Base-by-base conservation (phyloP, 2,113 vertebrate species). In the Dasypus novemcinctus region DNA sequence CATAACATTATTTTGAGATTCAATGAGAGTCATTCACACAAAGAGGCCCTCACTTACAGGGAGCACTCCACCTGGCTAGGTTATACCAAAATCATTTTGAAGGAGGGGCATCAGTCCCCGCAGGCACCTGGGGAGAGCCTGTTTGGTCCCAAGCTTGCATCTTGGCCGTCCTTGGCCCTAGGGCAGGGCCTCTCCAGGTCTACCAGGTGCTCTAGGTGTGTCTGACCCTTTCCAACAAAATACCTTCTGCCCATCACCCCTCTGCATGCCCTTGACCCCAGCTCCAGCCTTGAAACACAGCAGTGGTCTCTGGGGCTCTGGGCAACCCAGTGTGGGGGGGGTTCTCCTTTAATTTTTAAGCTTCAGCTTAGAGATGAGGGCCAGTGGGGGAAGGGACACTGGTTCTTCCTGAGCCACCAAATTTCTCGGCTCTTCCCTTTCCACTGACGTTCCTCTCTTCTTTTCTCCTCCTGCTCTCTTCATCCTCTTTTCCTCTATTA, bases 241-340 rank as follows among this genome's bases (percentile, higher is more conserved):
- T 13, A 43, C 68, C 75, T 31, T 3, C 17, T 4, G 20, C 29
- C 78, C 46, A 4, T 21, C 74, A 14, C 11, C 36, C 13, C n/a
- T 75, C 63, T 7, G 66, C 7, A 8, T 2, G 2, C 13, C 8
- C 64, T 64, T 46, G 64, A 11, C 4, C 20, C 5, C 33, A 23
- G 23, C 36, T 76, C 46, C 31, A 71, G 71, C 29, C 57, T 66
- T n/a, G 79, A 93, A 88, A 31, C 38, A 31, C 0, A 10, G 33
- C 5, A 1, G 4, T 59, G 63, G 59, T 17, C 59, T 0, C 46
- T 4, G 0, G 5, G 33, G 41, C 18, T 7, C 18, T 46, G 63
- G 83, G 71, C 76, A 96, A 2, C 23, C 68, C 49, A 4, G 4
- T 2, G 27, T 66, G 15, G 43, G 64, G 15, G 29, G 46, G 8